Evolutionary conservation across 2,888 invertebrate genomes (phyloP), one percentile per base, ranked within the genome.

Genomic region (Dynastes tityus): DNA sequence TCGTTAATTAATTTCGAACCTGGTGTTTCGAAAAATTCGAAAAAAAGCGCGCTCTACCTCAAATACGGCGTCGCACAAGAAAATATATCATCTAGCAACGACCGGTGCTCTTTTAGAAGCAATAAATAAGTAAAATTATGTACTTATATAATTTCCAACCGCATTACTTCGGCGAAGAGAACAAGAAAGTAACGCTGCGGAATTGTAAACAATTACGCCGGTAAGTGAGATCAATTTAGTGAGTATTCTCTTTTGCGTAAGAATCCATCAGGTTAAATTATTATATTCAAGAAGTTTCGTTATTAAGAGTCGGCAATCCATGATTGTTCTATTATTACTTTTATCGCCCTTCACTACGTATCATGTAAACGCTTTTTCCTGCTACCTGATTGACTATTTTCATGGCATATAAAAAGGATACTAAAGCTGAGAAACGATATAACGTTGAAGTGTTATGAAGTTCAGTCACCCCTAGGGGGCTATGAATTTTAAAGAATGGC

Each of bases 1-100:
- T 73, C 64, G 78, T 45, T 78, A 78, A 78, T 78, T 78, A 78
- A 78, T 78, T 64, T 71, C 71, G 55, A 63, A 40, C 45, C 61
- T 74, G 37, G 61, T 27, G 22, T 61, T 74, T 74, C 61, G 68
- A 74, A 74, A 58, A 61, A 61, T 45, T 74, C 73, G 22, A 73
- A 73, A 74, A 37, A 61, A 27, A 74, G 45, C 55, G 55, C 8
- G 27, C 55, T 58, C 16, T 22, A 22, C 27, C 16, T 74, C 40
- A 74, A 68, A 27, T 61, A 16, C 71, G 16, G 40, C 40, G 11
- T 22, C 55, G 63, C 32, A 40, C 29, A 6, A 13, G 40, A 61
- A 27, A 51, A 63, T 13, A 45, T 45, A 49, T 40, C 45, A 45
- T 61, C 45, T 29, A 61, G 49, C n/a, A 63, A 61, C n/a, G 61